Percentiles rank a stretch among this genome's conserved stretches.
Evolutionary conservation across 2,797 vertebrate species (phyloP).

Genomic region (Meda fulgida): DNA sequence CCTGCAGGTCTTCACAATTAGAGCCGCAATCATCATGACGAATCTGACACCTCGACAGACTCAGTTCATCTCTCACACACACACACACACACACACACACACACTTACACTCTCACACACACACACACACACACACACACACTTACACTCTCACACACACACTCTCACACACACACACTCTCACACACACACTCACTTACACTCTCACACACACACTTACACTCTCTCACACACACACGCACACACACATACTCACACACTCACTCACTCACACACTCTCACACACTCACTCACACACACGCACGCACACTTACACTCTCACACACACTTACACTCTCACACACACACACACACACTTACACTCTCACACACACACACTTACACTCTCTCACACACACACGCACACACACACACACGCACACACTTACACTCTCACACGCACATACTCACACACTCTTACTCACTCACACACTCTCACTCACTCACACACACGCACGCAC

Average conservation of each 20-base stretch:
- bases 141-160: slow-evolving; percentile 56
- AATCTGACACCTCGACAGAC: slow-evolving; percentile 67
- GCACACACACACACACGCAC: neutral
- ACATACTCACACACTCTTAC: neutral
- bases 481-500: too few relatives aligned
- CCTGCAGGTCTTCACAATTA: slow-evolving; percentile 73
- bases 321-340: slow-evolving; percentile 62
- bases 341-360: too few relatives aligned
- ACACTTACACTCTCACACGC: too few relatives aligned
- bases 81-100: too few relatives aligned
- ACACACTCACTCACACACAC: slow-evolving; percentile 1
- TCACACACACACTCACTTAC: neutral
- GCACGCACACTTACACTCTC: too few relatives aligned
- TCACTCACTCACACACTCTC: too few relatives aligned
- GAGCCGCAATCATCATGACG: slow-evolving; percentile 74
- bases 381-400: neutral
- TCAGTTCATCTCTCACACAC: neutral
- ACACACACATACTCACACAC: neutral
- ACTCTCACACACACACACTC: too few relatives aligned
- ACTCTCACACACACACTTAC: too few relatives aligned
- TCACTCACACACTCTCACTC: neutral
- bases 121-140: slow-evolving; percentile 46
- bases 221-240: neutral
- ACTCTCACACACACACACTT: too few relatives aligned
- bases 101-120: neutral